A percentile compares a stretch with the other conserved stretches of the same genome.
These are phyloP conservation scores for Galerucella nymphaeae DNA, from an alignment of 2,888 invertebrate genomes.

Conservation along the genomic window DNA sequence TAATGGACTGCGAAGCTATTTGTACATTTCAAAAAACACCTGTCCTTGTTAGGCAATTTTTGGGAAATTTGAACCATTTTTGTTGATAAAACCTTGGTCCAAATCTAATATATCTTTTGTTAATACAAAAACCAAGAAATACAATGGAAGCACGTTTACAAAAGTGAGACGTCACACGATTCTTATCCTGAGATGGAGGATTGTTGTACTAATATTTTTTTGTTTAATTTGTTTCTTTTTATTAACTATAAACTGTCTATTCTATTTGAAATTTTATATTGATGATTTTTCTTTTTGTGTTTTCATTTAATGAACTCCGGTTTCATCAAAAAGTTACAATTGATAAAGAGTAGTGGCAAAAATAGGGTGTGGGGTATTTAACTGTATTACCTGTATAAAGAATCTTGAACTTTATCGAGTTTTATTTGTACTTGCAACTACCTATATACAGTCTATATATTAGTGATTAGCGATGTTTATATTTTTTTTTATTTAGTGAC, in stretches of 20 bases:
- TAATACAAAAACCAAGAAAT: too few relatives aligned
- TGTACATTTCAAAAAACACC: too few relatives aligned
- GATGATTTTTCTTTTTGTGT: background rate
- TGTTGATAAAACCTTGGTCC: too few relatives aligned
- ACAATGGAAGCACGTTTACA: too few relatives aligned
- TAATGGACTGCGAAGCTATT: too few relatives aligned
- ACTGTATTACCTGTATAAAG: conserved; percentile 31
- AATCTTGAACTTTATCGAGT: conserved; percentile 36
- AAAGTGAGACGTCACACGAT: too few relatives aligned
- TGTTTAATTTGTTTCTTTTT: too few relatives aligned
- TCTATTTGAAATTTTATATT: background rate
- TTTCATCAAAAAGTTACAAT: background rate
- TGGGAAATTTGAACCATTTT: too few relatives aligned
- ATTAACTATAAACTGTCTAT: background rate
- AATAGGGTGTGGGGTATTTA: conserved; percentile 23
- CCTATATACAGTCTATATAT: conserved; percentile 40
- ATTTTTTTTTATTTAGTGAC: conserved; percentile 43
- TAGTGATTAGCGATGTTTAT: conserved; percentile 44
- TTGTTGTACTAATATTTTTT: too few relatives aligned
- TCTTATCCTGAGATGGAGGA: too few relatives aligned
- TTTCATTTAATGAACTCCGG: background rate
- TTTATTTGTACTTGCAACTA: conserved; percentile 46
- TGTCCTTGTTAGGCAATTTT: too few relatives aligned
- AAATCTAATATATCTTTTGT: too few relatives aligned
- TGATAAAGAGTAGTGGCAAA: conserved; percentile 29